Base-by-base conservation (phyloP, 1,140 invertebrate genomes). In the Halesus radiatus region DNA sequence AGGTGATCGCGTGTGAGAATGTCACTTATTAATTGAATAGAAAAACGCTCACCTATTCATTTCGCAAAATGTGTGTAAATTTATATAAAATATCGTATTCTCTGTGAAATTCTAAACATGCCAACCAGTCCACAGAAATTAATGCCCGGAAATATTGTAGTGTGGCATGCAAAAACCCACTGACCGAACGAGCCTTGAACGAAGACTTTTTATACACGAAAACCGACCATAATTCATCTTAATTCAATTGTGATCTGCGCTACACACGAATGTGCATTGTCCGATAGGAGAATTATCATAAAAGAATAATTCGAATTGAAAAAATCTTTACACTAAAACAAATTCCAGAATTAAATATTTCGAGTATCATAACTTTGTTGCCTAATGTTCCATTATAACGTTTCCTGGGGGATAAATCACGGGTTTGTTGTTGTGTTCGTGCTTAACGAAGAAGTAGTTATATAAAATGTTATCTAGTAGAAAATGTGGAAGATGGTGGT, bases 31-130 rank as follows among this genome's bases (percentile, higher is more conserved):
- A 70, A 70, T 70, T 70, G 37, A 70, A 70, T 22, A 70, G 32
- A 70, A 70, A 70, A 70, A 70, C 66, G 66, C 66, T 70, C 66
- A 70, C 66, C 66, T 70, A 50, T 70, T 50, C 29, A 50, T 70
- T 70, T 37, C 45, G 3, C 20, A 70, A 64, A 70, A 70, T 70
- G 32, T 70, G 37, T 23, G 66, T 70, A 70, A 70, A 70, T 70
- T 70, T 70, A 70, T 70, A 70, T 70, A 37, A 70, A 70, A 70
- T 70, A 70, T 45, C 10, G 37, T 70, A 70, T 52, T 70, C 66
- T 52, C 5, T 5, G 32, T 32, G 37, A 70, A 50, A 70, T 52
- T 52, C 66, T 20, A 52, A 70, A 70, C 66, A 70, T 70, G 66
- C 66, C 66, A 70, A 13, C 37, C 15, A 18, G 32, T 70, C 66